Percentiles rank a stretch among this genome's conserved stretches.
phyloP scores from a whole-genome alignment of 2,113 vertebrate species.

The Alectura lathami region DNA sequence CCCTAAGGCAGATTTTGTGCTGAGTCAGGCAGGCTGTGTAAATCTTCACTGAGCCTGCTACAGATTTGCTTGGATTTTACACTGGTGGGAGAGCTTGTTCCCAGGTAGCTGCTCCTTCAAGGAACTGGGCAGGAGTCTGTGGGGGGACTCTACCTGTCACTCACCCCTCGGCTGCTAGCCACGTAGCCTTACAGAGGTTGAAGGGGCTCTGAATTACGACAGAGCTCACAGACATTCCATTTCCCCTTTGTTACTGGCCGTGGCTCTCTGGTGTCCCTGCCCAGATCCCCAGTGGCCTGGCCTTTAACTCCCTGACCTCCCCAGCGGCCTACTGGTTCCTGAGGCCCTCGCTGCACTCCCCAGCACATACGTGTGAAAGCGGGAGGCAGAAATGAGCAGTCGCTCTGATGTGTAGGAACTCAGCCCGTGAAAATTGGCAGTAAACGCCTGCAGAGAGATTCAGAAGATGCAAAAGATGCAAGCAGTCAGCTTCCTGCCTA shows the following conservation, averaged over 20 bases:
- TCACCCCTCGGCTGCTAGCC: neutral
- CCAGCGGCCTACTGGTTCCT: neutral
- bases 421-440: neutral
- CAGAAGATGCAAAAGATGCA: neutral
- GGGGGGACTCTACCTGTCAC: neutral
- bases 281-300: neutral
- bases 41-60: neutral
- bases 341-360: neutral
- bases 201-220: neutral
- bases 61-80: neutral
- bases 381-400: neutral
- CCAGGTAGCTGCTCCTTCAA: neutral
- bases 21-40: neutral
- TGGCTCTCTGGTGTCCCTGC: neutral
- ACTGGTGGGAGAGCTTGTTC: neutral
- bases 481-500: neutral
- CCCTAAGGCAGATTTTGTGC: neutral
- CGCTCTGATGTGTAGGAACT: neutral
- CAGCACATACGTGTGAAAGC: neutral
- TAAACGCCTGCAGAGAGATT: neutral
- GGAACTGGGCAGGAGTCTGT: neutral
- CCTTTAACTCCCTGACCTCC: neutral
- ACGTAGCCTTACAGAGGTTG: accelerated
- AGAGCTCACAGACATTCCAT: neutral
- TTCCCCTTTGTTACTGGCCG: neutral